These are phyloP conservation scores for Aptenodytes patagonicus DNA, from an alignment of 2,113 vertebrate genomes.

Conservation along the genomic window DNA sequence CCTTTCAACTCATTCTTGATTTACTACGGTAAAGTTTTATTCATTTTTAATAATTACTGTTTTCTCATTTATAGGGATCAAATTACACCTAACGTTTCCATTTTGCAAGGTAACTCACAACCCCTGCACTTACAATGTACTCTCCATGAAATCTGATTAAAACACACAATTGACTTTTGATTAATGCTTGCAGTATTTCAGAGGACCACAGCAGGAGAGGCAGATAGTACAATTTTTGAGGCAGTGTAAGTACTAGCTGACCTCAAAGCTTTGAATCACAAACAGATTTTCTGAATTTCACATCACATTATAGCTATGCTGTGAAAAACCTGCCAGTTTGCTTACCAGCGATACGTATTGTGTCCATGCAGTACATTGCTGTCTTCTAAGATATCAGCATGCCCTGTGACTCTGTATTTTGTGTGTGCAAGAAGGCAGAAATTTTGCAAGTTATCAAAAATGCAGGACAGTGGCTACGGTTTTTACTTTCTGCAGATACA, in stretches of 20 bases:
- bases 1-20: constrained; percentile 2
- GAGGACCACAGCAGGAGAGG: background rate
- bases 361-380: background rate
- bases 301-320: background rate
- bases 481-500: background rate
- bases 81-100: background rate
- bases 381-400: background rate
- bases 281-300: constrained; percentile 29
- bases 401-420: background rate
- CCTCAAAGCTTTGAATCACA: background rate
- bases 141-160: constrained; percentile 23
- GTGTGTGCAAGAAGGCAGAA: background rate
- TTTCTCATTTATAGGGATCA: background rate
- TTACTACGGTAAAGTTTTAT: background rate
- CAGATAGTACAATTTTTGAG: background rate
- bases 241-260: background rate
- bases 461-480: background rate
- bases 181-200: background rate
- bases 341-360: background rate
- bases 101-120: constrained; percentile 19
- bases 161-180: constrained; percentile 28
- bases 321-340: background rate
- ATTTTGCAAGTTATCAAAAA: background rate
- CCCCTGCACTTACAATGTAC: background rate
- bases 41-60: background rate